These are phyloP conservation scores for Sinella curviseta DNA, from an alignment of 1,140 invertebrate genomes.

Conservation along the genomic window DNA sequence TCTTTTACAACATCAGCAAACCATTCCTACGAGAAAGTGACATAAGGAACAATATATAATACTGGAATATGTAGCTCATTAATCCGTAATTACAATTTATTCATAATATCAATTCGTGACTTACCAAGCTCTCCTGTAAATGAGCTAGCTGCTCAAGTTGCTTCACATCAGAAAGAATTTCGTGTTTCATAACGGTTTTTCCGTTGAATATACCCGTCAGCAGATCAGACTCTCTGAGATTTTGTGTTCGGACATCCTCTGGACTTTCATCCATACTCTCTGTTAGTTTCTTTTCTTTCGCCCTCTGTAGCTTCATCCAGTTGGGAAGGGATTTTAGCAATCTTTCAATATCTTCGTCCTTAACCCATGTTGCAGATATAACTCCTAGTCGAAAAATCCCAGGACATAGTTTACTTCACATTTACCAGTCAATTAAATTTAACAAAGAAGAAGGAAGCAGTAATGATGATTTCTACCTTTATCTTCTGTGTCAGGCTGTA, in stretches of 20 bases:
- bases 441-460: not conserved
- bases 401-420: not conserved
- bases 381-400: slow-evolving; percentile 59
- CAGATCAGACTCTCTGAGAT: slow-evolving; percentile 86
- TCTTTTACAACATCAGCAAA: slow-evolving; percentile 57
- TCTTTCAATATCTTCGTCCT: slow-evolving; percentile 90
- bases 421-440: not conserved
- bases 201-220: slow-evolving; percentile 68
- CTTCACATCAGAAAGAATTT: slow-evolving; percentile 76
- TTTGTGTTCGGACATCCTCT: slow-evolving; percentile 75
- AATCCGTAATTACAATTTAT: not conserved
- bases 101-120: slow-evolving; percentile 43
- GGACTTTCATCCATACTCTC: slow-evolving; percentile 67
- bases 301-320: slow-evolving; percentile 73
- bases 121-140: slow-evolving; percentile 86
- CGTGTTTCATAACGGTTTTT: slow-evolving; percentile 63
- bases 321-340: slow-evolving; percentile 72
- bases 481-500: slow-evolving; percentile 73
- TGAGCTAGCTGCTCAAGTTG: slow-evolving; percentile 80
- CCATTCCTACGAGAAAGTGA: slow-evolving; percentile 68
- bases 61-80: slow-evolving; percentile 27
- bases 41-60: too few species aligned
- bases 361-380: slow-evolving; percentile 86
- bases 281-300: slow-evolving; percentile 52
- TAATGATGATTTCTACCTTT: slow-evolving; percentile 54